Evolutionary conservation across 2,888 invertebrate species (phyloP).

Genomic region (Drosophila falleni): DNA sequence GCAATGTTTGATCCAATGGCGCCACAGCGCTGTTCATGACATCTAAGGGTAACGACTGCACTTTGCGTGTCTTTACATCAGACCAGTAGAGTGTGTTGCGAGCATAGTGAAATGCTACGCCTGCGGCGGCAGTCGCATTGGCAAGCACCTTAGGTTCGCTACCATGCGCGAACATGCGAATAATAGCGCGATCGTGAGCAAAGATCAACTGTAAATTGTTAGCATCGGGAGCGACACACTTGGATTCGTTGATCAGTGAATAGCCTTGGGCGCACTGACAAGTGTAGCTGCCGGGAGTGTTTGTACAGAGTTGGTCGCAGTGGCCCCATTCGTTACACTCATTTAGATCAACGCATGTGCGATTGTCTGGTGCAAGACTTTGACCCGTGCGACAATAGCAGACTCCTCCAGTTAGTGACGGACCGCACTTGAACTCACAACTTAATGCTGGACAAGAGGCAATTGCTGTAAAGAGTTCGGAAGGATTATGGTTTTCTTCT

Average conservation of each 20-base stretch:
- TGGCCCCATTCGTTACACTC: conserved; percentile 97
- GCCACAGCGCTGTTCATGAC: conserved; percentile 85
- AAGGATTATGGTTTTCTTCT: neutral
- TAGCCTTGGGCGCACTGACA: conserved; percentile 95
- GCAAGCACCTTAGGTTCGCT: conserved; percentile 88
- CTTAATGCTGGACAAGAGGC: conserved; percentile 93
- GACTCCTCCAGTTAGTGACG: conserved; percentile 94
- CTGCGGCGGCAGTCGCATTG: conserved; percentile 94
- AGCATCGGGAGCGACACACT: conserved; percentile 88
- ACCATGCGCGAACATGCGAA: conserved; percentile 90
- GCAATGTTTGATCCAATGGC: conserved; percentile 89
- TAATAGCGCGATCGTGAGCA: conserved; percentile 90
- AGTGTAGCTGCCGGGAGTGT: conserved; percentile 93
- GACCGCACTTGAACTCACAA: conserved; percentile 96
- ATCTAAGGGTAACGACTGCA: conserved; percentile 86
- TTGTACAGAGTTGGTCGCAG: conserved; percentile 97
- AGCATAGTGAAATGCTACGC: conserved; percentile 93
- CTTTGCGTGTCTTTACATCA: conserved; percentile 94
- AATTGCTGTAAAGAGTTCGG: conserved; percentile 87
- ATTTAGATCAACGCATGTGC: conserved; percentile 95
- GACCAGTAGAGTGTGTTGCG: conserved; percentile 94
- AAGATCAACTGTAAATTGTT: conserved; percentile 88
- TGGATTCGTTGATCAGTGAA: conserved; percentile 87
- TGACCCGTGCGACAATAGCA: conserved; percentile 96
- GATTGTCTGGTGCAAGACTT: conserved; percentile 92